These are phyloP conservation scores for Polyommatus icarus DNA, from an alignment of 2,888 invertebrate genomes.

Conservation along the genomic window DNA sequence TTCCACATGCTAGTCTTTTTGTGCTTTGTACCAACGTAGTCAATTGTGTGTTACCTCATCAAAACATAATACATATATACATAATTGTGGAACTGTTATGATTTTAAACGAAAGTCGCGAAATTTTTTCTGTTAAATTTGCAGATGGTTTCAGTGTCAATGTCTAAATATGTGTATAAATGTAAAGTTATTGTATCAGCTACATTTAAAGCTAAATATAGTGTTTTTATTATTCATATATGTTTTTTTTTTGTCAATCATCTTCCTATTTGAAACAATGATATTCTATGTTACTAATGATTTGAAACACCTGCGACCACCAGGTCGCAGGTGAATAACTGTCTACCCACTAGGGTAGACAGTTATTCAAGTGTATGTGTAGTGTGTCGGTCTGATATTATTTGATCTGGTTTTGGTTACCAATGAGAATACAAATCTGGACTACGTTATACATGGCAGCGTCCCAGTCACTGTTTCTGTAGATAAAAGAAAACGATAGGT, in stretches of 20 bases:
- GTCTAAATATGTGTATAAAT: conserved; percentile 16
- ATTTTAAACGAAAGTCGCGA: not conserved
- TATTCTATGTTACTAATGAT: no score
- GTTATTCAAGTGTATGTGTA: no score
- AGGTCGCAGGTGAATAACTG: no score
- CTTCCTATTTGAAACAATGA: not conserved
- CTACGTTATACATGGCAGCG: no score
- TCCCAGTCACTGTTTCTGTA: no score
- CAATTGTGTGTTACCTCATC: conserved; percentile 15
- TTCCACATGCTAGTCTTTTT: not conserved
- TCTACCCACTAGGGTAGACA: no score
- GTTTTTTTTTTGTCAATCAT: not conserved
- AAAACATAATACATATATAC: not conserved
- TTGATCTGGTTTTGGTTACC: no score
- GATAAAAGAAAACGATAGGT: no score
- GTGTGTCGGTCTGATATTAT: no score
- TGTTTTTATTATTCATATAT: conserved; percentile 22
- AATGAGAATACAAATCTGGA: no score
- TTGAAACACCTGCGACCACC: no score
- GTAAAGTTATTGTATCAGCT: conserved; percentile 13
- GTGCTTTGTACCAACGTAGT: not conserved
- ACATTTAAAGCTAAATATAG: conserved; percentile 27
- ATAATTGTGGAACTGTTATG: not conserved
- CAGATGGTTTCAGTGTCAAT: not conserved
- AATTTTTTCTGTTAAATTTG: not conserved